Evolutionary conservation across 2,888 invertebrate species (phyloP), one percentile per base, ranked within the genome.

Genomic region (Lasioglossum leucozonium): DNA sequence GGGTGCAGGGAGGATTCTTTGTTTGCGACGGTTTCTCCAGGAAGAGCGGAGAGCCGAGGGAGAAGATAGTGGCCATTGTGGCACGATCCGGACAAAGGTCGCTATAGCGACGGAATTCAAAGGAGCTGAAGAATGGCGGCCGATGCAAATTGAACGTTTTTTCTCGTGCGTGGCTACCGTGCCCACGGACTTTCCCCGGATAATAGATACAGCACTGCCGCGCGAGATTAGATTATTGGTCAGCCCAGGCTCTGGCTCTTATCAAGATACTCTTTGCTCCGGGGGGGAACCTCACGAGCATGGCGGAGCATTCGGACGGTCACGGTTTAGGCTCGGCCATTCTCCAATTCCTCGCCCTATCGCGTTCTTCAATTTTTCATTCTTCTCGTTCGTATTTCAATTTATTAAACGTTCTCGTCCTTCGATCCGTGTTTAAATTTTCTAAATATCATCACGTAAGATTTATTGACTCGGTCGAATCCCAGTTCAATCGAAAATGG

Each of bases 11-110:
- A 91, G 94, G 94, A 95, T 94, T 95, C 95, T 95, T 95, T 95
- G 95, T 95, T 94, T 94, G 94, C 93, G 93, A 94, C 93, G 93
- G 94, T 94, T 94, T 93, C 94, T 92, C 91, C 92, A 90, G 91
- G 91, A 92, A 92, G 91, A 91, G 86, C 76, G 85, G 87, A 90
- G 90, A 89, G 89, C 82, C 84, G 82, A 87, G 92, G 88, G 89
- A 92, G 90, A 91, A 93, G 94, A 92, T 93, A 93, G 94, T 93
- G 91, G 94, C 93, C 93, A 94, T 93, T 93, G 94, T 93, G 89
- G 92, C 93, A 93, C 93, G 94, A 93, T 93, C 93, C 91, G 94
- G 93, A 93, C 93, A 93, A 93, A 93, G 93, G 93, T 93, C 93
- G 93, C 94, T 93, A 93, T 94, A 93, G 93, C 93, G 92, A 93